Evolutionary conservation across 2,113 vertebrate species (phyloP), one percentile per base, ranked within the genome.

Genomic region (Alethe castanea): DNA sequence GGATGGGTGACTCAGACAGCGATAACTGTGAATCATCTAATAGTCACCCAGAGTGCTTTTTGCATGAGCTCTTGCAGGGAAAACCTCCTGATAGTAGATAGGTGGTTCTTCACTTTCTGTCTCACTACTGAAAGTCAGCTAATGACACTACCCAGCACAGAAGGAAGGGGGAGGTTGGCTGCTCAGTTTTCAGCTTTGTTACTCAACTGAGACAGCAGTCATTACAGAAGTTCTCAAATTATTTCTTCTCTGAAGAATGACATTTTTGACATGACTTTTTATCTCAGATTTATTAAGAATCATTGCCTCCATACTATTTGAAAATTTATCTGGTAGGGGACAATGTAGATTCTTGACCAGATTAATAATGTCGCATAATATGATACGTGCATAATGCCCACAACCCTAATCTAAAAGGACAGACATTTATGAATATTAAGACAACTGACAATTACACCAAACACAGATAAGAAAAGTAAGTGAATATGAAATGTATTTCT

Each of bases 51-150:
- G 59, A 72, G 60, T 40, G 50, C 60, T 88, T 89, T 50, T 48
- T 93, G 74, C 56, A 81, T 82, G 81, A 92, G 56, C 19, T 33
- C 56, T 92, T 56, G 64, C 76, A 50, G 65, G 86, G 85, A 90
- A 62, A 95, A 91, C 89, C 91, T 94, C 79, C 74, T 94, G 36
- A 40, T 83, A 64, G 61, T n/a, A 77, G 81, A 76, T 56, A 92
- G 77, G 81, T 85, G 59, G 71, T 57, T 92, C 94, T 90, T 61
- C 69, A 48, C 85, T 83, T 84, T 96, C 62, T 73, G 65, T 92
- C 28, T 76, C 70, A 80, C 20, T 70, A 82, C 81, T 48, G 54
- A 64, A 83, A 94, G 35, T 82, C 88, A 94, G 50, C 71, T 88
- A 85, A 91, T 95, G 87, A 87, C 74, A 79, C 56, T 64, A 8